phyloP scores from a whole-genome alignment of 2,113 vertebrate genomes.

The Rhinogobius similis region DNA sequence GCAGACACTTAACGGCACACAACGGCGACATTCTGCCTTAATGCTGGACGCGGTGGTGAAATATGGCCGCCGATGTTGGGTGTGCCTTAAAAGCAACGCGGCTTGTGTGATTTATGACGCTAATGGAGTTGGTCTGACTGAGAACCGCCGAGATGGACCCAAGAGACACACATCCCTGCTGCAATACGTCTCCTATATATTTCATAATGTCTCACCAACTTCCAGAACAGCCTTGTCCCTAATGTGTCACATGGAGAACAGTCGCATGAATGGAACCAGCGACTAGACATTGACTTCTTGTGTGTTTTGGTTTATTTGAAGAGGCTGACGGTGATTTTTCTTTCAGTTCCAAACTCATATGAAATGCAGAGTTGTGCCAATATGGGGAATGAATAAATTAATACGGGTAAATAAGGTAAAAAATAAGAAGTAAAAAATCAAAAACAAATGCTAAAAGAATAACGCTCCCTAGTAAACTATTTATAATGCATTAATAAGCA shows the following conservation, averaged over 20 bases:
- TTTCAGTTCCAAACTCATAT: no score
- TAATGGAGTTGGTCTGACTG: slow-evolving; percentile 47
- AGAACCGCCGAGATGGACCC: slow-evolving; percentile 33
- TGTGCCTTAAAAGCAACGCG: slow-evolving; percentile 12
- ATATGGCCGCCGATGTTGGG: not conserved
- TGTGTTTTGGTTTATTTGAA: no score
- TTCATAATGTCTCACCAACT: slow-evolving; percentile 37
- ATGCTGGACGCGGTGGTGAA: not conserved
- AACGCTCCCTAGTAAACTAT: no score
- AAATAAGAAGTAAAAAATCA: no score
- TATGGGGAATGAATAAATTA: no score
- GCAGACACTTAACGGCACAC: not conserved
- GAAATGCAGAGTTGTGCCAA: no score
- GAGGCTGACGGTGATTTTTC: no score
- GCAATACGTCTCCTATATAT: not conserved
- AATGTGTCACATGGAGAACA: not conserved
- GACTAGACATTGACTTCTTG: no score
- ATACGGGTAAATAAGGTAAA: no score
- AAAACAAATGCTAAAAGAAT: no score
- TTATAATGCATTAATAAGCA: no score
- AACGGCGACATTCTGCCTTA: not conserved
- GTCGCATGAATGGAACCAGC: not conserved
- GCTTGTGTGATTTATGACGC: slow-evolving; percentile 26
- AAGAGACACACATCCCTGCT: slow-evolving; percentile 15
- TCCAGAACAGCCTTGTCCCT: slow-evolving; percentile 24